Evolutionary conservation across 2,113 vertebrate genomes (phyloP).

Genomic region (Seriola dumerili): DNA sequence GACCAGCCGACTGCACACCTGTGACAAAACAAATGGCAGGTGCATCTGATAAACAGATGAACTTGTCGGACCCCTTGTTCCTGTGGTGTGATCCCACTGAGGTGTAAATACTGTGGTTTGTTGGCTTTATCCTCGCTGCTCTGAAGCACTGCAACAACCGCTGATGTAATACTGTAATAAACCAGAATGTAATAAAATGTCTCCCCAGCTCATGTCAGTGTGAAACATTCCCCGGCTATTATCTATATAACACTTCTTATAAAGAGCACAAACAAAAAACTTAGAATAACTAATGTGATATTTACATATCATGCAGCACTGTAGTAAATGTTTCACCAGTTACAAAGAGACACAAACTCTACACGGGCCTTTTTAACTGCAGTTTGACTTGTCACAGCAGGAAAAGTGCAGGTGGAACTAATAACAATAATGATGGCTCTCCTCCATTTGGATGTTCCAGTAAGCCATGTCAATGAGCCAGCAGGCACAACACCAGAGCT

Average conservation of each 20-base stretch:
- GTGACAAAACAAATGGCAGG: conserved; percentile 49
- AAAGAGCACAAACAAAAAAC: background rate
- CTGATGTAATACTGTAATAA: conserved; percentile 27
- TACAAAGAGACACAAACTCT: background rate
- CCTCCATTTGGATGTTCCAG: conserved; percentile 35
- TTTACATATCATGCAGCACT: background rate
- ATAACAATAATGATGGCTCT: conserved; percentile 21
- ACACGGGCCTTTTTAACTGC: background rate
- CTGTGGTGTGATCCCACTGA: conserved; percentile 22
- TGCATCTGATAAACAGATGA: conserved; percentile 65
- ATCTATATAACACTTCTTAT: background rate
- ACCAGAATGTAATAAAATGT: conserved; percentile 27
- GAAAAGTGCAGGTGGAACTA: background rate
- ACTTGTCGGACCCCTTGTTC: conserved; percentile 40
- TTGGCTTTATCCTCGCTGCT: conserved; percentile 18
- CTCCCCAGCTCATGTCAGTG: background rate
- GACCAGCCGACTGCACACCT: conserved; percentile 47
- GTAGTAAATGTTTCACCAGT: background rate
- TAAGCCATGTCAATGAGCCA: conserved; percentile 10
- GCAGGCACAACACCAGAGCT: conserved; percentile 20
- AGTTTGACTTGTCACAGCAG: background rate
- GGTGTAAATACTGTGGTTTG: conserved; percentile 33
- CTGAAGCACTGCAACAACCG: background rate
- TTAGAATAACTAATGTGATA: background rate
- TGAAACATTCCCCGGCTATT: background rate